Base-by-base conservation (phyloP, 2,888 invertebrate genomes). In the Hermaeophaga mercurialis region DNA sequence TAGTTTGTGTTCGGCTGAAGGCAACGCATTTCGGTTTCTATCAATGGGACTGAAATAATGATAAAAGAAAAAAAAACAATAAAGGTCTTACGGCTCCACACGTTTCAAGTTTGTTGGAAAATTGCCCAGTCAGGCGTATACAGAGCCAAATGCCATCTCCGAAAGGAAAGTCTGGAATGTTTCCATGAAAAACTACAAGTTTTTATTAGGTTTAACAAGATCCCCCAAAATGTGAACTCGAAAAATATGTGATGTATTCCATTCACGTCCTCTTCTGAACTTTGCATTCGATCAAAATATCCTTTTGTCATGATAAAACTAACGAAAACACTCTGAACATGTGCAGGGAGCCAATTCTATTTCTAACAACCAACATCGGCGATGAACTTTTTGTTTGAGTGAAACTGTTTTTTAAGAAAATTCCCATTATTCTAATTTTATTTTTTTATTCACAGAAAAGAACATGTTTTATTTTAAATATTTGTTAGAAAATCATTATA, bases 51-150 rank as follows among this genome's bases (percentile, higher is more conserved):
- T 17, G n/a, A n/a, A 44, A 5, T 31, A 31, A 28, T 44, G 31
- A 44, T 31, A 43, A 5, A 43, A n/a, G 14, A 43, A 15, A 18
- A 15, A 45, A 28, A 28, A 31, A 18, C 45, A 45, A 45, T 28
- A 18, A 45, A 45, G 31, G 28, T 3, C 31, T 17, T 17, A 15
- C n/a, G 45, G 5, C 5, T 45, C n/a, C 11, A 17, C 19, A 48
- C 38, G 36, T 48, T 38, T 24, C n/a, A 38, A 38, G 26, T 47
- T 47, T 47, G 36, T n/a, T n/a, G 47, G 24, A 47, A 47, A 38
- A 36, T 47, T 26, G 34, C 44, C 31, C 6, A 31, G n/a, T 44
- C 44, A n/a, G 15, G 31, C 44, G 15, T 17, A 44, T 36, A 44
- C 44, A 44, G 18, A 45, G 33, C 26, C 31, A 17, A 45, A 45